Base-by-base conservation (phyloP, 2,888 invertebrate species). In the Apamea anceps region DNA sequence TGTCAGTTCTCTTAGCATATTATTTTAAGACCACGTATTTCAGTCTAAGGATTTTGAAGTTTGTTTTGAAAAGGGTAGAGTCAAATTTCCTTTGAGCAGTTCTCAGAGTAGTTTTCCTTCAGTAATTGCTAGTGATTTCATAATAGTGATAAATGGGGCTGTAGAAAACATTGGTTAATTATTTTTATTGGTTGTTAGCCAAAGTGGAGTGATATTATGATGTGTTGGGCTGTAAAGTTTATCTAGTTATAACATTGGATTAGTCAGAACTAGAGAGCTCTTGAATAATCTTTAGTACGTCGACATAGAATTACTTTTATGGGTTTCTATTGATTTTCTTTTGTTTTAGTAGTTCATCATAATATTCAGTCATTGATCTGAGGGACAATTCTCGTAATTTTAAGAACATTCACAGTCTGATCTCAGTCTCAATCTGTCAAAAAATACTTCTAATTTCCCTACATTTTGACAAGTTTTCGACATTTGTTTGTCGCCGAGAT, bases 51-150 rank as follows among this genome's bases (percentile, higher is more conserved):
- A 83, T 80, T 76, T 82, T 85, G 71, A 42, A 45, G 15, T 60
- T 28, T 84, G 75, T 68, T 1, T 0, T 12, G 12, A 0, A 1
- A 12, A 0, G 0, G 0, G 45, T 84, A 82, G 54, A 66, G 84
- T 79, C 0, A 5, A 10, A 71, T 81, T 79, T 89, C 0, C 0
- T 37, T 79, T 90, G 81, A 15, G 0, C 0, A 5, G 7, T 15
- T 77, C 28, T 79, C 25, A 66, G 74, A 80, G 84, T 81, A 87
- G 90, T 90, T 92, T 93, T 87, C 87, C 83, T 57, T 73, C 73
- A 85, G 90, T 95, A 95, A 95, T 95, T 94, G 93, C 88, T 88
- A 86, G 94, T 90, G 93, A 95, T 95, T 94, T 94, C 90, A 92
- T 95, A 95, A 95, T 94, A 93, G 92, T 93, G 94, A 93, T 93